A percentile compares a stretch with the other conserved stretches of the same genome.
Conservation (phyloP, 2,113 vertebrate species). For the Pontoporia blainvillei region DNA sequence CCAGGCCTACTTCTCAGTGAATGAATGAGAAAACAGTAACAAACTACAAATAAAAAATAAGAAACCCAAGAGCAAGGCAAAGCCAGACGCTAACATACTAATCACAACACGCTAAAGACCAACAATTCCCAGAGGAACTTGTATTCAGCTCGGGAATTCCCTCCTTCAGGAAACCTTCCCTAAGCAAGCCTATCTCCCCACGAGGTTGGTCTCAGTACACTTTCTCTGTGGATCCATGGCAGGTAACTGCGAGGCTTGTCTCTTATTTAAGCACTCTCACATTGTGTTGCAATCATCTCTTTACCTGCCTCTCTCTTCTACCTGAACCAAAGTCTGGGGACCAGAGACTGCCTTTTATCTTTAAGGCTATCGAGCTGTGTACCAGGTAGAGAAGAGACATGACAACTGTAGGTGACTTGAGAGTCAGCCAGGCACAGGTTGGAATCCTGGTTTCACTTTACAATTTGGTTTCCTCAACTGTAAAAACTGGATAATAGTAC, state of each 20-base stretch:
- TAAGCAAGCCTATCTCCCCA: not conserved
- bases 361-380: not conserved
- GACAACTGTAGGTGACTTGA: not conserved
- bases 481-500: not conserved
- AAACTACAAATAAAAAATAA: not conserved
- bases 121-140: not conserved
- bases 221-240: not conserved
- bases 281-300: not conserved
- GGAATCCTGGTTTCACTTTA: not conserved
- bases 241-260: not conserved
- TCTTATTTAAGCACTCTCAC: not conserved
- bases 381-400: not conserved
- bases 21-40: not conserved
- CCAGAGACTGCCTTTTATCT: not conserved
- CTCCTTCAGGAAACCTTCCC: not conserved
- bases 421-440: not conserved
- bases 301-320: not conserved
- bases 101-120: not conserved
- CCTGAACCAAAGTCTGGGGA: not conserved
- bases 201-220: fast-evolving
- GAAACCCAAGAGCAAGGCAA: not conserved
- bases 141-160: not conserved
- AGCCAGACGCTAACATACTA: not conserved
- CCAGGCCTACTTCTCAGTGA: not conserved
- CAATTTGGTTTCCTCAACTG: not conserved